Evolutionary conservation across 2,113 vertebrate species (phyloP).

Genomic region (Sterrhoptilus dennistouni): DNA sequence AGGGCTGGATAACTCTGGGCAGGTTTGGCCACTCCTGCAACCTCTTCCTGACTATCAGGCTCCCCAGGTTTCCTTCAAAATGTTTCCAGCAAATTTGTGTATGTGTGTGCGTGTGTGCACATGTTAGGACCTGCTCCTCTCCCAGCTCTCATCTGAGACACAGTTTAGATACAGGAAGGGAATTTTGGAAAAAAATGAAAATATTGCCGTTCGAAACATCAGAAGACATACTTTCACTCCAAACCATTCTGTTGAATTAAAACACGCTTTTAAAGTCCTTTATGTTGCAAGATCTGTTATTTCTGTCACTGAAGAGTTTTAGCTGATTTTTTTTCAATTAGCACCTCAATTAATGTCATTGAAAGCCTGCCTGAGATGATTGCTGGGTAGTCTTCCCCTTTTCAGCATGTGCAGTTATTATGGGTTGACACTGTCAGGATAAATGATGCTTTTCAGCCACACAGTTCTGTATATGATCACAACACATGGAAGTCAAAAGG

Average conservation of each 20-base stretch:
- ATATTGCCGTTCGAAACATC: neutral
- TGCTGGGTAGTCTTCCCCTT: neutral
- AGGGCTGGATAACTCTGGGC: neutral
- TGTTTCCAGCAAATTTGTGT: neutral
- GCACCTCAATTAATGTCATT: neutral
- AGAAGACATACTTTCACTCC: neutral
- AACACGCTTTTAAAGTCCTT: neutral
- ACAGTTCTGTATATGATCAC: neutral
- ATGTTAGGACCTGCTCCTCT: neutral
- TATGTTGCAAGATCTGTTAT: neutral
- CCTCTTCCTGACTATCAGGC: neutral
- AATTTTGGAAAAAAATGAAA: neutral
- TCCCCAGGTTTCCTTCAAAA: neutral
- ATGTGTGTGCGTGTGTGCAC: neutral
- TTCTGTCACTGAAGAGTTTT: neutral
- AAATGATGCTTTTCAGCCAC: neutral
- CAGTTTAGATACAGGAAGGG: neutral
- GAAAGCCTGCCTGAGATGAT: neutral
- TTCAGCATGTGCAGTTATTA: neutral
- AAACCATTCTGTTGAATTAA: neutral
- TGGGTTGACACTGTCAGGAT: neutral
- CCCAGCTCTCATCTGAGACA: neutral
- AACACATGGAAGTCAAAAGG: neutral
- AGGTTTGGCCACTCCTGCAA: rapidly evolving
- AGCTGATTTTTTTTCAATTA: neutral